Evolutionary conservation across 1,140 invertebrate species (phyloP).

Genomic region (Camponotus vicinus): DNA sequence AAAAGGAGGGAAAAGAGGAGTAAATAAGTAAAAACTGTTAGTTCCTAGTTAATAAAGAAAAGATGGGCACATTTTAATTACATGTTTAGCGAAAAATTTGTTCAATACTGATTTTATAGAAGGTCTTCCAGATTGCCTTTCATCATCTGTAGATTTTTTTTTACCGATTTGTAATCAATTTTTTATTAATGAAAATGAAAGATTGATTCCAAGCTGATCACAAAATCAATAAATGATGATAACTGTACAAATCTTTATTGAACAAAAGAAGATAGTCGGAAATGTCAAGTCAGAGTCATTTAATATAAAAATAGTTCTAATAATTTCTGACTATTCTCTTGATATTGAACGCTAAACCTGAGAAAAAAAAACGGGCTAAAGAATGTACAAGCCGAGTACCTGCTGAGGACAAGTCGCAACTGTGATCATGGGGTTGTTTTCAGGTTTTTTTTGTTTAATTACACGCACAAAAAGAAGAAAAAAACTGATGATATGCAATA

Average conservation of each 20-base stretch:
- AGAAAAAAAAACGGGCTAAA: constrained; percentile 43
- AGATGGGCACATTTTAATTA: constrained; percentile 73
- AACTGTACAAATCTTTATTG: background rate
- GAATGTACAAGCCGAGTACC: constrained; percentile 55
- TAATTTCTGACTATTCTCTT: constrained; percentile 27
- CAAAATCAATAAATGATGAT: constrained; percentile 9
- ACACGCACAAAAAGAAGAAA: constrained; percentile 22
- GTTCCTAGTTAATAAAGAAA: constrained; percentile 79
- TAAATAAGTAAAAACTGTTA: constrained; percentile 75
- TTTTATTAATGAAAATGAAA: background rate
- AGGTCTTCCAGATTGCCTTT: background rate
- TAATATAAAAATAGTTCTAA: background rate
- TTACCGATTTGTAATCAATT: background rate
- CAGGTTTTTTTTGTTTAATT: constrained; percentile 15
- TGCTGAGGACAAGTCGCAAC: constrained; percentile 42
- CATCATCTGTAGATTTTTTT: background rate
- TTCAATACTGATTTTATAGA: constrained; percentile 12
- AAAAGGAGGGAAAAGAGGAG: constrained; percentile 31
- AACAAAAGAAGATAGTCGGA: constrained; percentile 7
- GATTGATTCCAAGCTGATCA: background rate
- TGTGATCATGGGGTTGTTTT: constrained; percentile 50
- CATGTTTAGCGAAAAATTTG: constrained; percentile 39
- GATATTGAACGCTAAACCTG: constrained; percentile 38
- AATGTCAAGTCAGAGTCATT: background rate
- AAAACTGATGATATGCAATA: background rate